A percentile compares a stretch with the other conserved stretches of the same genome.
Conservation (phyloP, 35 echinoderm and acorn worm species). For the Chiridota heheva region DNA sequence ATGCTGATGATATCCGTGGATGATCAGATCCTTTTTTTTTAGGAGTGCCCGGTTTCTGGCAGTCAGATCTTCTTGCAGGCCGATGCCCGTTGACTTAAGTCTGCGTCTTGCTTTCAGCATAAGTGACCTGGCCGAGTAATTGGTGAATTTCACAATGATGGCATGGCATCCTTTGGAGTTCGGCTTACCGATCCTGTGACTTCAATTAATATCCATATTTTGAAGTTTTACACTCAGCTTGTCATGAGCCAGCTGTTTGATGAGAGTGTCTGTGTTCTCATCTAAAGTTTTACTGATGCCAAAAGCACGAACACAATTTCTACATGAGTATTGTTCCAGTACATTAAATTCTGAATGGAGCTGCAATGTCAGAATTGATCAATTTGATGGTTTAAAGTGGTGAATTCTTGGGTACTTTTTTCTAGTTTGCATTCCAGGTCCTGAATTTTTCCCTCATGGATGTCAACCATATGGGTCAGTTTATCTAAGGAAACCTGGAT, state of each 20-base stretch:
- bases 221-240: background rate
- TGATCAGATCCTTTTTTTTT: background rate
- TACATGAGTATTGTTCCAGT: conserved; percentile 33
- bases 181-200: conserved; percentile 32
- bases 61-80: conserved; percentile 49
- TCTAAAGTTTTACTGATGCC: conserved; percentile 29
- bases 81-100: conserved; percentile 27
- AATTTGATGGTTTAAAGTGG: background rate
- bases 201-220: conserved; percentile 18
- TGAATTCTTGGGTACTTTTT: background rate
- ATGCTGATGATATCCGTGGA: background rate
- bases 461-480: too few relatives aligned
- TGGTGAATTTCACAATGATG: conserved; percentile 52
- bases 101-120: conserved; percentile 9
- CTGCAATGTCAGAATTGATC: background rate
- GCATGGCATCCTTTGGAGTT: background rate
- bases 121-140: background rate
- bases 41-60: background rate
- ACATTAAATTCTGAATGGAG: conserved; percentile 1
- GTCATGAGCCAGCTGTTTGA: background rate
- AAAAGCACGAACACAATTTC: conserved; percentile 22
- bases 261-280: conserved; percentile 40
- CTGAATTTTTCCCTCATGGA: too few relatives aligned
- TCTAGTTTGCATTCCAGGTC: conserved; percentile 21
- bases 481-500: too few relatives aligned